Evolutionary conservation across 2,888 invertebrate genomes (phyloP).

Genomic region (Dasypogon diadema): DNA sequence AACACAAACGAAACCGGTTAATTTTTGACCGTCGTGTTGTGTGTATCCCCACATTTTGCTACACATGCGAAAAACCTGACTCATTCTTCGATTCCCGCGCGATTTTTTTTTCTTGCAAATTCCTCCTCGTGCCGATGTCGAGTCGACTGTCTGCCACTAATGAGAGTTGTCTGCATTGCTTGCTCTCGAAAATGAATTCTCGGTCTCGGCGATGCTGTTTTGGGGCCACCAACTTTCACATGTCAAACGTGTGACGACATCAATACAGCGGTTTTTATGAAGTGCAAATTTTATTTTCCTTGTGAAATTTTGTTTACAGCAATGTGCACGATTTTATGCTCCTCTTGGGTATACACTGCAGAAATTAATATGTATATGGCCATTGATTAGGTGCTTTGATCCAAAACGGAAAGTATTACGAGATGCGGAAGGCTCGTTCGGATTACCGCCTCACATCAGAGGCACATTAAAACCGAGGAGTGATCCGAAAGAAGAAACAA

Average conservation of each 20-base stretch:
- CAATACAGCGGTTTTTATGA: slow-evolving; percentile 28
- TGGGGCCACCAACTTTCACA: slow-evolving; percentile 45
- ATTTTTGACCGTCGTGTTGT: slow-evolving; percentile 16
- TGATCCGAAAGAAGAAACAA: too few species aligned
- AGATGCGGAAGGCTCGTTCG: too few species aligned
- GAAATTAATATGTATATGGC: too few species aligned
- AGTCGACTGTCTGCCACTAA: slow-evolving; percentile 9
- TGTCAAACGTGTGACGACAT: slow-evolving; percentile 42
- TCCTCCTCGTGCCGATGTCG: neutral
- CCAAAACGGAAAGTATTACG: too few species aligned
- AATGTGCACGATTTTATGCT: too few species aligned
- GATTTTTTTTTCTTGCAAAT: slow-evolving; percentile 20
- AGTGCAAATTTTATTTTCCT: neutral
- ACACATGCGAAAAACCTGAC: slow-evolving; percentile 37
- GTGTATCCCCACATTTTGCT: slow-evolving; percentile 13
- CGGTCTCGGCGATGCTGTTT: neutral
- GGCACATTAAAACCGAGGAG: too few species aligned
- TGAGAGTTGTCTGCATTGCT: slow-evolving; percentile 20
- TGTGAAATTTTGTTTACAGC: too few species aligned
- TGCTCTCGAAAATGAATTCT: too few species aligned
- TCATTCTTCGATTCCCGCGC: slow-evolving; percentile 42
- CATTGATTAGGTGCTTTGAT: too few species aligned
- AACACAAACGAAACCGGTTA: slow-evolving; percentile 48
- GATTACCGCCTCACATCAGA: too few species aligned
- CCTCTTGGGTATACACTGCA: too few species aligned